Percentiles rank a stretch among this genome's conserved stretches.
These are phyloP conservation scores for Psylliodes chrysocephalus DNA, from an alignment of 2,888 invertebrate species.

Conservation along the genomic window DNA sequence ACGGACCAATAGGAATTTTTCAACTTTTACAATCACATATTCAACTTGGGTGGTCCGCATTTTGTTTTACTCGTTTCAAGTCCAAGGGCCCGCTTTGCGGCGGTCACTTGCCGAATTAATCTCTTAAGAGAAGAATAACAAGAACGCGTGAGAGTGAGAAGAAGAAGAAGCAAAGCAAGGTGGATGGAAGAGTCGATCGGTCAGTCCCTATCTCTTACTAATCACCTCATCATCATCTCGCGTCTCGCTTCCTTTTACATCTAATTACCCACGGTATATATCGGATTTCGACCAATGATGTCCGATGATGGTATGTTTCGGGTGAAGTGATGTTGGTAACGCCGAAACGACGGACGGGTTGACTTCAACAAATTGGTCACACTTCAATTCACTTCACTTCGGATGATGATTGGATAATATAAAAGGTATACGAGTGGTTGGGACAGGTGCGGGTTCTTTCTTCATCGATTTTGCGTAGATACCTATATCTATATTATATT, in stretches of 20 bases:
- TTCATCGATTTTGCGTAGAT: no score
- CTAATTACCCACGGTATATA: conserved; percentile 51
- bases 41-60: conserved; percentile 64
- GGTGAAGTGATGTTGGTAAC: conserved; percentile 18
- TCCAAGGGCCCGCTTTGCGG: conserved; percentile 47
- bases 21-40: conserved; percentile 58
- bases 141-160: no score
- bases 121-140: conserved; percentile 21
- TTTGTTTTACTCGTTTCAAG: conserved; percentile 62
- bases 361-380: not conserved
- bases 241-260: conserved; percentile 49
- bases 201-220: conserved; percentile 48
- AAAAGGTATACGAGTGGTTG: no score
- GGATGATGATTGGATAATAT: no score
- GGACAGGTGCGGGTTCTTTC: no score
- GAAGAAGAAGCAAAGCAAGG: not conserved
- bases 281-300: conserved; percentile 43
- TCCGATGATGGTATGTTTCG: no score
- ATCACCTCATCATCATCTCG: conserved; percentile 51
- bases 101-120: conserved; percentile 47
- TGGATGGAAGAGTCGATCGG: conserved; percentile 9
- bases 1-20: conserved; percentile 57
- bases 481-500: no score
- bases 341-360: not conserved
- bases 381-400: not conserved